A percentile compares a stretch with the other conserved stretches of the same genome.
phyloP scores from a whole-genome alignment of 2,113 vertebrate genomes.

The Pyrgilauda ruficollis region DNA sequence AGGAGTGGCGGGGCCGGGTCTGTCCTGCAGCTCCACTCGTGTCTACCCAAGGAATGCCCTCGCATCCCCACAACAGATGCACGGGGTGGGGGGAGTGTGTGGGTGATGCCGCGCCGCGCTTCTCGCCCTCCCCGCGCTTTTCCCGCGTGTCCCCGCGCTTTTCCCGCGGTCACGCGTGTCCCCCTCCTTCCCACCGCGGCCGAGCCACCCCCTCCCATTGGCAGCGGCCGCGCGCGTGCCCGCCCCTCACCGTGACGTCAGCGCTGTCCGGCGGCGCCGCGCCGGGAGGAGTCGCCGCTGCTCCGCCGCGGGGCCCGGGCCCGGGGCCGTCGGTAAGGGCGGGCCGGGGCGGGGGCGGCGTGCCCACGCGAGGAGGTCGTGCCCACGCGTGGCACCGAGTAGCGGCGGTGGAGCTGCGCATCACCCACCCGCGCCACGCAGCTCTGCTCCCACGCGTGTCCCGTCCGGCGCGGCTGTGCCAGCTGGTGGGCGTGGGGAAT shows the following conservation, averaged over 20 bases:
- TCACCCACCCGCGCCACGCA: background rate
- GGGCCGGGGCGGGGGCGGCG: background rate
- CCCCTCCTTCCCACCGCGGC: background rate
- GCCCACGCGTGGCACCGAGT: background rate
- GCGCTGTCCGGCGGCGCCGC: background rate
- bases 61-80: background rate
- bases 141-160: background rate
- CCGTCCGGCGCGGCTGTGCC: background rate
- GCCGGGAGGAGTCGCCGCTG: constrained; percentile 11
- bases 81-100: rapidly evolving
- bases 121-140: no score
- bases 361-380: background rate
- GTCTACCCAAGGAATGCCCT: background rate
- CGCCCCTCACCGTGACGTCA: background rate
- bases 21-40: background rate
- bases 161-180: background rate
- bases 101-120: background rate
- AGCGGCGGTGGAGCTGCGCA: background rate
- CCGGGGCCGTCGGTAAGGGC: background rate
- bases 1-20: no score
- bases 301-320: background rate
- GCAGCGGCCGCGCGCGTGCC: background rate
- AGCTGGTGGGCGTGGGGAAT: background rate
- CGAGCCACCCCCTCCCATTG: background rate
- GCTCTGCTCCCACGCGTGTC: background rate